phyloP scores from a whole-genome alignment of 2,113 vertebrate species.

The Tursiops truncatus region DNA sequence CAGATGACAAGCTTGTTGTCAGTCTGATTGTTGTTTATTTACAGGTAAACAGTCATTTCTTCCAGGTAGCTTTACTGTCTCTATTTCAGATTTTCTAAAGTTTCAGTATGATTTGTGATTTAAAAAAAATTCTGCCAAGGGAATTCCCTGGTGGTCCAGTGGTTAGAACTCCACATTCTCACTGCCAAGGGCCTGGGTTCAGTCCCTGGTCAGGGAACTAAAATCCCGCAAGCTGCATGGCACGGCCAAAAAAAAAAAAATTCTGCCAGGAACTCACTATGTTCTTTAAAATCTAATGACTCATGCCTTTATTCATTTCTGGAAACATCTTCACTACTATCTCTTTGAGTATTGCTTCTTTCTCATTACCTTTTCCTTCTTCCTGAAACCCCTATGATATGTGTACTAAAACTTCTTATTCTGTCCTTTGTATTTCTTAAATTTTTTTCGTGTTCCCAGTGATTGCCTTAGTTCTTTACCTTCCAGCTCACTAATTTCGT shows the following conservation, averaged over 20 bases:
- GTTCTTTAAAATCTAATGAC: slow-evolving; percentile 5
- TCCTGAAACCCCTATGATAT: not conserved
- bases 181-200: not conserved
- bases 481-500: not conserved
- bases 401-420: not conserved
- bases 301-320: slow-evolving; percentile 22
- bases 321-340: not conserved
- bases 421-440: not conserved
- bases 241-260: not conserved
- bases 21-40: not conserved
- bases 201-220: not conserved
- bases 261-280: not conserved
- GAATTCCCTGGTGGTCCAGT: not conserved
- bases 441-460: not conserved
- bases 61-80: not conserved
- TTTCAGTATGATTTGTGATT: not conserved
- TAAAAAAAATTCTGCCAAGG: not conserved
- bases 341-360: not conserved
- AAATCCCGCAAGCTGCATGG: not conserved
- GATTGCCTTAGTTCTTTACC: not conserved
- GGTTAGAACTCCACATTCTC: not conserved
- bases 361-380: not conserved
- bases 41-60: not conserved
- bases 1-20: not conserved
- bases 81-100: not conserved